Evolutionary conservation across 1,140 invertebrate genomes (phyloP).

Genomic region (Eriocheir sinensis): DNA sequence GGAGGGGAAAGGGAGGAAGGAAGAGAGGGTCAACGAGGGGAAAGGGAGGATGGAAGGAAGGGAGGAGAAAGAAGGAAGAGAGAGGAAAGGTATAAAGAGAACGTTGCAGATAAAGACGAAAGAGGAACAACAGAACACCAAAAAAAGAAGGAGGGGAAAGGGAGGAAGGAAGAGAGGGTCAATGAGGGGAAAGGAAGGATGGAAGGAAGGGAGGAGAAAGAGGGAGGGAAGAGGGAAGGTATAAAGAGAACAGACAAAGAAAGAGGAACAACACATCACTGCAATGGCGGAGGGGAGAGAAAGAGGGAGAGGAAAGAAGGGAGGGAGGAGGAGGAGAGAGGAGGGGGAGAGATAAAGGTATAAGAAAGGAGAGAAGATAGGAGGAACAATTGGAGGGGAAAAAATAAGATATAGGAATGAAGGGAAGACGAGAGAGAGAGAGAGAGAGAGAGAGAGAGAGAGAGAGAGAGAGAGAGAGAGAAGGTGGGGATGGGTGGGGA

Average conservation of each 20-base stretch:
- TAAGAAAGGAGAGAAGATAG: background rate
- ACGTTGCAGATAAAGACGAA: no score
- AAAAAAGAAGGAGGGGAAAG: no score
- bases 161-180: background rate
- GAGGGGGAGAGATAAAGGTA: background rate
- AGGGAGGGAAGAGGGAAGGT: background rate
- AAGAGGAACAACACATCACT: no score
- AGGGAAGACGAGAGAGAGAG: slow-evolving; percentile 18
- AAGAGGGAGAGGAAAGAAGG: background rate
- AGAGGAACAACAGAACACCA: no score
- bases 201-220: background rate
- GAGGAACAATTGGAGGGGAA: background rate
- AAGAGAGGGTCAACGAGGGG: no score
- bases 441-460: background rate
- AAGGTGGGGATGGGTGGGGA: no score
- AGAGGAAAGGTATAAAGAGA: no score
- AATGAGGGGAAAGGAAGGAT: background rate
- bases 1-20: no score
- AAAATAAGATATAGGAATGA: background rate
- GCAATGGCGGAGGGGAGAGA: background rate
- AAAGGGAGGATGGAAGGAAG: no score
- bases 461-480: background rate
- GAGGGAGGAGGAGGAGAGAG: background rate
- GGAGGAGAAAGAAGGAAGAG: no score
- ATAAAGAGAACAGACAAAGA: no score